Base-by-base conservation (phyloP, 1,140 invertebrate species). In the Sitodiplosis mosellana region DNA sequence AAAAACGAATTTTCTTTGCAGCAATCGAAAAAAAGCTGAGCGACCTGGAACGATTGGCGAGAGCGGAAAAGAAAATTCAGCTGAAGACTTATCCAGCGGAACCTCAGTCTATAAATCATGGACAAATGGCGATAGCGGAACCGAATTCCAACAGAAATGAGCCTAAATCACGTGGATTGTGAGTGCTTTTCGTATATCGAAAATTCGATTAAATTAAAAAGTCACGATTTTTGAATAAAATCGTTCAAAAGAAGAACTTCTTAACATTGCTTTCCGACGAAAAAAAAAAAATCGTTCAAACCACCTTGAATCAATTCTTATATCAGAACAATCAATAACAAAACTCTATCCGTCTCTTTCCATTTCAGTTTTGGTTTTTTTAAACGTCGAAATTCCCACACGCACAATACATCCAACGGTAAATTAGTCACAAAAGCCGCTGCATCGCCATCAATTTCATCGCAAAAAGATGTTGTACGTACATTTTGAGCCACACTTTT, bases 291-390 rank as follows among this genome's bases (percentile, higher is more conserved):
- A n/a, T n/a, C n/a, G n/a, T n/a, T n/a, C n/a, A 27, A 48, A 48
- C 34, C 48, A 49, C 19, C 37, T 49, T 47, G n/a, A 42, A 27
- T 41, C 22, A 27, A 33, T 19, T 22, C 12, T 12, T 22, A 2
- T 53, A 53, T 43, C 48, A 46, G n/a, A n/a, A n/a, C n/a, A n/a
- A n/a, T n/a, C n/a, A n/a, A n/a, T 46, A 48, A 56, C 52, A 54
- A 52, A 47, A 55, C 48, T 51, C 45, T 47, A 49, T 20, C 52
- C 37, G 46, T 47, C 33, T 50, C 46, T 17, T 53, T 57, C n/a
- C n/a, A n/a, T n/a, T 37, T 40, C 59, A 71, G 59, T 63, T 70
- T 59, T 53, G 70, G 59, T 65, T 72, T 66, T 61, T 70, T 61
- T 55, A 69, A 60, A 55, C 66, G 55, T 34, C 61, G 61, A 48